phyloP scores from a whole-genome alignment of 2,888 invertebrate species.

The Xestoiulus laeticollis region DNA sequence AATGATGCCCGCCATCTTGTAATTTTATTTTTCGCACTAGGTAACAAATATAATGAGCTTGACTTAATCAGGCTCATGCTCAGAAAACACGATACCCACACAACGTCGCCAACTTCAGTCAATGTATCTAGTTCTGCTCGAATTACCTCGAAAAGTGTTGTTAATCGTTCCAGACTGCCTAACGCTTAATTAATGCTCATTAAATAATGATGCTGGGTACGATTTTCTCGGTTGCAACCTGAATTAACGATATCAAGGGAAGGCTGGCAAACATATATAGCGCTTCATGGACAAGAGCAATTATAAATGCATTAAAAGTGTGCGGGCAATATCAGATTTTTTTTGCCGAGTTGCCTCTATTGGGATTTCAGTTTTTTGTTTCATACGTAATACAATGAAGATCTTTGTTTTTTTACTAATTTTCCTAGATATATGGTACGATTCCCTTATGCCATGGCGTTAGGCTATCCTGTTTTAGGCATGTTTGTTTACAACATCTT shows the following conservation, averaged over 20 bases:
- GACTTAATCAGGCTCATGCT: background rate
- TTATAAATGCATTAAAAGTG: background rate
- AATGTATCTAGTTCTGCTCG: conserved; percentile 12
- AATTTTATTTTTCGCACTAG: conserved; percentile 17
- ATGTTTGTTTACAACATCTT: too few relatives aligned
- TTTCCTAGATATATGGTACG: background rate
- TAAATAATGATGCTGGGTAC: background rate
- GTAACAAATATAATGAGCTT: conserved; percentile 24
- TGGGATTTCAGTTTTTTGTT: background rate
- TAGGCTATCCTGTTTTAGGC: too few relatives aligned
- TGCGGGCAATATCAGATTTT: background rate
- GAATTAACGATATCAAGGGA: background rate
- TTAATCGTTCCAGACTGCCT: conserved; percentile 34
- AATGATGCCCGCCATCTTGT: conserved; percentile 39
- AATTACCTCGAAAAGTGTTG: conserved; percentile 35
- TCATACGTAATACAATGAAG: background rate
- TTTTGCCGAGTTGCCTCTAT: background rate
- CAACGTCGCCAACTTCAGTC: conserved; percentile 6
- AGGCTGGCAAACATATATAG: background rate
- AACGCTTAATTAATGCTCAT: conserved; percentile 43
- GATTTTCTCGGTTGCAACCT: background rate
- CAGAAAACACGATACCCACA: background rate
- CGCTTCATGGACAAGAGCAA: background rate
- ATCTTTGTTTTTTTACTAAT: background rate
- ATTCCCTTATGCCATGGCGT: background rate